Evolutionary conservation across 2,888 invertebrate species (phyloP).

Genomic region (Apotomis capreana): DNA sequence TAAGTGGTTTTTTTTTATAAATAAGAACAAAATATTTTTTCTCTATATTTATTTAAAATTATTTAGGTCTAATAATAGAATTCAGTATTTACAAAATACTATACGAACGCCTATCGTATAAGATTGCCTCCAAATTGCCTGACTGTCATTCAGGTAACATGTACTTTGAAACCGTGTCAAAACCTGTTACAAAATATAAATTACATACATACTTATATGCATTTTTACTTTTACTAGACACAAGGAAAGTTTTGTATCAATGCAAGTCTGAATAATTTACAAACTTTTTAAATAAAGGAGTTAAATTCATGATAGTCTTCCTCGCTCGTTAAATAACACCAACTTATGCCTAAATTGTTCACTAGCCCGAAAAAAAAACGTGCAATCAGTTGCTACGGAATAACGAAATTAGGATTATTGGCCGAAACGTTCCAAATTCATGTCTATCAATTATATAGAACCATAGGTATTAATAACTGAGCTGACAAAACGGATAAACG

Average conservation of each 20-base stretch:
- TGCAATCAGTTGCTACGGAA: neutral
- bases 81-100: slow-evolving; percentile 77
- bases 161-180: slow-evolving; percentile 37
- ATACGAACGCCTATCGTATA: slow-evolving; percentile 59
- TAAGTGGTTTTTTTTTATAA: neutral
- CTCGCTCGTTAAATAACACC: slow-evolving; percentile 6
- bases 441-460: no score
- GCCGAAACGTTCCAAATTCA: no score
- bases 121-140: slow-evolving; percentile 48
- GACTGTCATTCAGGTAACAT: slow-evolving; percentile 34
- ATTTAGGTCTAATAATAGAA: slow-evolving; percentile 73
- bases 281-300: slow-evolving; percentile 8
- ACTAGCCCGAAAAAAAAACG: slow-evolving; percentile 30
- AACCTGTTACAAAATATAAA: slow-evolving; percentile 31
- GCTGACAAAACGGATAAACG: no score
- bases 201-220: neutral
- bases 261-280: slow-evolving; percentile 5
- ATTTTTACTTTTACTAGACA: slow-evolving; percentile 3
- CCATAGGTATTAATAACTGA: no score
- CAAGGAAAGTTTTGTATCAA: slow-evolving; percentile 10
- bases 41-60: slow-evolving; percentile 62
- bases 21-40: slow-evolving; percentile 49
- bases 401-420: no score
- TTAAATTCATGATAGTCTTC: slow-evolving; percentile 23
- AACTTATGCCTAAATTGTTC: slow-evolving; percentile 26